Evolutionary conservation across 1,140 invertebrate species (phyloP).

Genomic region (Brachionus rotundiformis): DNA sequence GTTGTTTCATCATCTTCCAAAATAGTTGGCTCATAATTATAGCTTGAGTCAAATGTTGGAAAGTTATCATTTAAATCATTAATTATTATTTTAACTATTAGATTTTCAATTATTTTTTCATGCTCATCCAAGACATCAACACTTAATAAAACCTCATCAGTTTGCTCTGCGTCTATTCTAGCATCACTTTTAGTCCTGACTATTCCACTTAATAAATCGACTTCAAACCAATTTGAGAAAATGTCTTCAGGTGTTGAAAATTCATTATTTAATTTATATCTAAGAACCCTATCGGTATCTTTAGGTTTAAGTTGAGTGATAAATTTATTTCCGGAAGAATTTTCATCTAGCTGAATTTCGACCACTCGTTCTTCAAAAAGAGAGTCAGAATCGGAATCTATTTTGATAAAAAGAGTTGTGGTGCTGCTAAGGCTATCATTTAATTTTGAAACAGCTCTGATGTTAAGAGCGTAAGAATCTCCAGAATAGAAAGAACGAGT

Average conservation of each 20-base stretch:
- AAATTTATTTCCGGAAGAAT: not conserved
- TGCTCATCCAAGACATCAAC: conserved; percentile 29
- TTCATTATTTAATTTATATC: conserved; percentile 1
- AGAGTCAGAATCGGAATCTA: conserved; percentile 23
- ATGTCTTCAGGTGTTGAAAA: conserved; percentile 10
- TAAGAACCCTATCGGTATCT: not conserved
- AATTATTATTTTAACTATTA: conserved; percentile 41
- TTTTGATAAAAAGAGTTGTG: conserved; percentile 18
- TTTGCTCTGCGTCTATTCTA: conserved; percentile 24
- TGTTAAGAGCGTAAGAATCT: not conserved
- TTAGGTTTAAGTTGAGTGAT: not conserved
- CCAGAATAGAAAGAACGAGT: conserved; percentile 34
- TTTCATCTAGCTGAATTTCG: conserved; percentile 13
- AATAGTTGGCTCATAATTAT: conserved; percentile 46
- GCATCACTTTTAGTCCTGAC: not conserved
- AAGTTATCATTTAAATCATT: conserved; percentile 45
- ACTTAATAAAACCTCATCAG: conserved; percentile 34
- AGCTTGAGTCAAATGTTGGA: conserved; percentile 22
- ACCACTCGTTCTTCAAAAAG: conserved; percentile 16
- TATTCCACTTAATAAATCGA: not conserved
- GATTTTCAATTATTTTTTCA: not conserved
- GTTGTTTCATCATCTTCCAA: conserved; percentile 35
- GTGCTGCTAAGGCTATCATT: conserved; percentile 12
- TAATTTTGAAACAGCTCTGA: conserved; percentile 1
- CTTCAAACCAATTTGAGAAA: conserved; percentile 9